phyloP scores from a whole-genome alignment of 2,888 invertebrate genomes.

The Anaspis maculata region DNA sequence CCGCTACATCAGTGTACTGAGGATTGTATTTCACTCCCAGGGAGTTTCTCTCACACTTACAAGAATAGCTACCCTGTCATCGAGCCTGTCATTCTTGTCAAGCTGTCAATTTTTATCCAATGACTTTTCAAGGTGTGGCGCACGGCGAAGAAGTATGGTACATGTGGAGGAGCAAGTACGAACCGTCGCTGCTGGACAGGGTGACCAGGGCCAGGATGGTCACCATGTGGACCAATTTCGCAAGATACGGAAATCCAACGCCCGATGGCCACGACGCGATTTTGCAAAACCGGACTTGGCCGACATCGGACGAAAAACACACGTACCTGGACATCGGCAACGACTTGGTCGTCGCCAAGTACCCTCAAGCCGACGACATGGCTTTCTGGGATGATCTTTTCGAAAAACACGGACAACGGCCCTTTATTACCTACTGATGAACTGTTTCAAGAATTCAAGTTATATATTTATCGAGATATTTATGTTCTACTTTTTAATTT shows the following conservation, averaged over 20 bases:
- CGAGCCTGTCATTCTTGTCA: too few species aligned
- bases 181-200: neutral
- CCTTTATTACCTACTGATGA: neutral
- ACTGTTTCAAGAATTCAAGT: too few species aligned
- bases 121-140: neutral
- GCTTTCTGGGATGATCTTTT: neutral
- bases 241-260: neutral
- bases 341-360: neutral
- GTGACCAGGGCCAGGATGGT: neutral
- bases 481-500: too few species aligned
- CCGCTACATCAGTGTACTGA: too few species aligned
- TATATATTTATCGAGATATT: too few species aligned
- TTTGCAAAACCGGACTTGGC: neutral
- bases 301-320: neutral
- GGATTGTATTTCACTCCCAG: too few species aligned
- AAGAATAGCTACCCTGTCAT: too few species aligned
- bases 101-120: too few species aligned
- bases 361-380: neutral
- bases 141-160: neutral
- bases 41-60: too few species aligned
- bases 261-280: too few species aligned
- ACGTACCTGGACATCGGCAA: neutral
- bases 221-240: neutral
- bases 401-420: neutral
- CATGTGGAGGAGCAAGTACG: neutral